Evolutionary conservation across 1,140 invertebrate species (phyloP), one percentile per base, ranked within the genome.

Genomic region (Danaus plexippus): DNA sequence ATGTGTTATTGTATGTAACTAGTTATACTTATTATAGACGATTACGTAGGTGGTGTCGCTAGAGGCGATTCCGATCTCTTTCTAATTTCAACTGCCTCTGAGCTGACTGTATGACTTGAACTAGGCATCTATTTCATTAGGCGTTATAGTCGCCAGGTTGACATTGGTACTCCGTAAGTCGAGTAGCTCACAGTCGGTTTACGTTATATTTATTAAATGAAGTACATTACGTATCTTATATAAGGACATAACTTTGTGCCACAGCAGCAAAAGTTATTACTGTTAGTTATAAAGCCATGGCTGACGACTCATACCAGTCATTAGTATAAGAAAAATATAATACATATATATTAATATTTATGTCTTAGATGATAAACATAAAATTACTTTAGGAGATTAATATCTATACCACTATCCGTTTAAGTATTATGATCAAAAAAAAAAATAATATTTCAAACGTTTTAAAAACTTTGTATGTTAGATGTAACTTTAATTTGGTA

Each of bases 371-470:
- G 56, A 64, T 80, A 80, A 75, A 74, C 73, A 73, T n/a, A 15
- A 15, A 15, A 64, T 80, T 80, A 74, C 43, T 47, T 60, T 83
- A 84, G 82, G 80, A 80, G 75, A 82, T 80, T 82, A 80, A 77
- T 71, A 61, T 77, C 79, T 82, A 82, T 80, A 86, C 74, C 79
- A 81, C 70, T 82, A 80, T 74, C 73, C 63, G 70, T 83, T 77
- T 83, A 84, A 86, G 79, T 84, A 81, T 77, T 84, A 83, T 75
- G 76, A 81, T 82, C 77, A 80, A 80, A 15, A 15, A 15, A 1
- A 15, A 15, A 15, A n/a, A n/a, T 64, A 81, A 75, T 79, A 80
- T 85, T 84, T 86, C 80, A 80, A 86, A 80, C 81, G 75, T 82
- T 81, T 84, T 80, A 72, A 78, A 77, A 69, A 71, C 61, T 63